Evolutionary conservation across 2,113 vertebrate species (phyloP).

Genomic region (Corvus hawaiiensis): DNA sequence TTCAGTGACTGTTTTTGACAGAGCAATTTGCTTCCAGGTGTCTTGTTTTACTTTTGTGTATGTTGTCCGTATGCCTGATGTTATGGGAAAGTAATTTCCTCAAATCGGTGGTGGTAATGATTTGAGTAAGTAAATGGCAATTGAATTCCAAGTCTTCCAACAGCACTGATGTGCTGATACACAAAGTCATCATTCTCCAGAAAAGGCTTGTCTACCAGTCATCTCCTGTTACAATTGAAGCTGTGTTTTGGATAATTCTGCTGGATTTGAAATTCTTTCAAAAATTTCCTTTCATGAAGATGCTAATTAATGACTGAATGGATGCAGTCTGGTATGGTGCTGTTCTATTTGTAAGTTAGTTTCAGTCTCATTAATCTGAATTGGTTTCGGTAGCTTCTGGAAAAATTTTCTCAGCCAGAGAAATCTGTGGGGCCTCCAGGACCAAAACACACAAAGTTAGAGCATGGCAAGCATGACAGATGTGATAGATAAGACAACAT

Average conservation of each 20-base stretch:
- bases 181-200: neutral
- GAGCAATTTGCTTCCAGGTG: constrained; percentile 34
- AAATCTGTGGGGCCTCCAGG: neutral
- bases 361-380: neutral
- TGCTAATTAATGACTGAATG: neutral
- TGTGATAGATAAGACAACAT: neutral
- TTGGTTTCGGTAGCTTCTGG: neutral
- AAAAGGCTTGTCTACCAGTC: neutral
- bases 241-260: neutral
- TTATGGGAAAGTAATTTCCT: neutral
- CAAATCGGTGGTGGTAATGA: neutral
- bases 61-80: constrained; percentile 8
- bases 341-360: neutral
- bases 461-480: neutral
- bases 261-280: neutral
- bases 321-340: neutral
- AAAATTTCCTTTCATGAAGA: neutral
- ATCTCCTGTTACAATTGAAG: neutral
- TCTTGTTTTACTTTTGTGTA: neutral
- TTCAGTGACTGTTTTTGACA: constrained; percentile 39
- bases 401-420: neutral
- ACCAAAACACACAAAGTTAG: neutral
- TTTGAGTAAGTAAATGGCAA: neutral
- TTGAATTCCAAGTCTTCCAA: constrained; percentile 14
- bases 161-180: neutral